Base-by-base conservation (phyloP, 2,888 invertebrate genomes). In the Sisyra terminalis region DNA sequence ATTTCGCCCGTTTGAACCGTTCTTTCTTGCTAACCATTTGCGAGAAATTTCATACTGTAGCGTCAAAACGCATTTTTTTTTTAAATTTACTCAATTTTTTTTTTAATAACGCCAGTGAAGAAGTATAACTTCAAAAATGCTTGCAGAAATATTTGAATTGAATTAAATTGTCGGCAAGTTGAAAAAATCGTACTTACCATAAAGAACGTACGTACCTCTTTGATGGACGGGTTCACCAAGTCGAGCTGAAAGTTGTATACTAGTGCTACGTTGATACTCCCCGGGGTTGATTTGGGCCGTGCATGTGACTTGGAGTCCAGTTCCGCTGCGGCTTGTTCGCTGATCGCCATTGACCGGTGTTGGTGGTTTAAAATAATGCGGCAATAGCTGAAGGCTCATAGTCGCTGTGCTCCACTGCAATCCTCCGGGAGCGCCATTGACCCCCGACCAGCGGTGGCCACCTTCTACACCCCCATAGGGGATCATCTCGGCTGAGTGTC, bases 211-310 rank as follows among this genome's bases (percentile, higher is more conserved):
- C 17, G 11, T 17, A 38, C 38, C 38, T 38, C 38, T 38, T 38
- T 38, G 38, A 18, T 38, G 38, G 17, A 38, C 38, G 15, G 38
- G 38, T 18, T 38, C 38, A 18, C 38, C 38, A 16, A 16, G 38
- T 9, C 4, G 15, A 3, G 38, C 17, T 18, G 38, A 11, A 9
- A 38, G 38, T 9, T 38, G 38, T 11, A 38, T 9, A 2, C 17
- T 38, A 9, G 16, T 18, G 11, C 8, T 16, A 11, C 18, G 17
- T 3, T 18, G 38, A 18, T 38, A 38, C 11, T 18, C 38, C 11
- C 17, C 38, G 11, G 15, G 17, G 8, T 15, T 18, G 38, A 38
- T 17, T 16, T 18, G 38, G 16, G 38, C 15, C 11, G 11, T 38
- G 17, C 38, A 38, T 18, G 38, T 17, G 8, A 38, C 18, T 9